Percentiles rank a stretch among this genome's conserved stretches.
These are phyloP conservation scores for Linepithema humile DNA, from an alignment of 1,140 invertebrate genomes.

Conservation along the genomic window DNA sequence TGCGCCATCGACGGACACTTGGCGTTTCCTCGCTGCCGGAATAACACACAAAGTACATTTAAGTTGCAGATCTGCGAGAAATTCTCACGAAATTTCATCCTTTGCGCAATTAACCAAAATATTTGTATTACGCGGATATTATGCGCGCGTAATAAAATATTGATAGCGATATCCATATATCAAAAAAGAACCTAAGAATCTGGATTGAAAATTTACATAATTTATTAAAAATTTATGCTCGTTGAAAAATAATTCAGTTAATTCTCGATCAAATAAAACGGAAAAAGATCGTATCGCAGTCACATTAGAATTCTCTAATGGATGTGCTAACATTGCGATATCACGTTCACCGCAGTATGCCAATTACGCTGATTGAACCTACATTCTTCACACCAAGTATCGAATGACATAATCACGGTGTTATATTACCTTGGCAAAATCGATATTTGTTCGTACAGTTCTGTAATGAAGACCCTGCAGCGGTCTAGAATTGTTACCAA, in stretches of 20 bases:
- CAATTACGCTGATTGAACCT: constrained; percentile 17
- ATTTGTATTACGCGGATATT: not conserved
- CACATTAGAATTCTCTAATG: no score
- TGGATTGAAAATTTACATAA: no score
- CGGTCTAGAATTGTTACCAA: constrained; percentile 97
- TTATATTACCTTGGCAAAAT: constrained; percentile 91
- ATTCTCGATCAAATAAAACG: no score
- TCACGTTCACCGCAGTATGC: not conserved
- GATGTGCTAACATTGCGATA: not conserved
- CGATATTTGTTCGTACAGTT: constrained; percentile 98
- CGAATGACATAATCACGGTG: constrained; percentile 36
- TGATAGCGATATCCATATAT: not conserved
- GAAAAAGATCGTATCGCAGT: no score
- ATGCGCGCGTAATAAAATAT: not conserved
- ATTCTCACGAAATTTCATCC: not conserved
- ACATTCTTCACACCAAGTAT: constrained; percentile 21
- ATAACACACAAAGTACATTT: constrained; percentile 44
- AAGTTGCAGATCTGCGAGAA: not conserved
- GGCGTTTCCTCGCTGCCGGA: constrained; percentile 84
- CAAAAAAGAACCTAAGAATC: no score
- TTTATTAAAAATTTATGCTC: no score
- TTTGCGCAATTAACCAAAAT: not conserved
- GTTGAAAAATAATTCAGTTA: no score
- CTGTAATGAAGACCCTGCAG: constrained; percentile 95
- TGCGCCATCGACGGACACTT: constrained; percentile 90